Evolutionary conservation across 1,140 invertebrate species (phyloP).

Genomic region (Drosophila gunungcola): DNA sequence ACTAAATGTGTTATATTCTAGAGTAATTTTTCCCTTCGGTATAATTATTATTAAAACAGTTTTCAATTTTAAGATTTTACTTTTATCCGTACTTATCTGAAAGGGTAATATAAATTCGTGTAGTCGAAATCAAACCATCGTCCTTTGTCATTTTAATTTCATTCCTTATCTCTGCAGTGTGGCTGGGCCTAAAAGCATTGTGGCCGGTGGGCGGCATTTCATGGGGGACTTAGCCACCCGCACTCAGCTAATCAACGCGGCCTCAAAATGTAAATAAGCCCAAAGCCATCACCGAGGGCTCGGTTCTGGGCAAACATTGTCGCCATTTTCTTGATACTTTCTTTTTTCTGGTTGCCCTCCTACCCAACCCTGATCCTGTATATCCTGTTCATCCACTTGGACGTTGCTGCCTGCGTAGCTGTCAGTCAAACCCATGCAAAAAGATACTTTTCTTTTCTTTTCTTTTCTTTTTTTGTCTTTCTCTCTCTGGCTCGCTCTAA

Average conservation of each 20-base stretch:
- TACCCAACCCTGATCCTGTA: slow-evolving; percentile 37
- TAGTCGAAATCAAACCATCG: background rate
- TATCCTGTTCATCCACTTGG: slow-evolving; percentile 61
- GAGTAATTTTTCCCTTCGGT: too few species aligned
- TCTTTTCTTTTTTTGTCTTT: background rate
- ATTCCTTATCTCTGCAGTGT: slow-evolving; percentile 65
- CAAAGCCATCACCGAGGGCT: slow-evolving; percentile 42
- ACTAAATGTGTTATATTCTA: too few species aligned
- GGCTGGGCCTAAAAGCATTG: slow-evolving; percentile 10
- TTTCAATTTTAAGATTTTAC: too few species aligned
- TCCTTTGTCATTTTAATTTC: slow-evolving; percentile 48
- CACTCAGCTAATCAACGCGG: slow-evolving; percentile 82
- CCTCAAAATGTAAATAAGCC: slow-evolving; percentile 79
- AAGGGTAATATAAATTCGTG: slow-evolving; percentile 4
- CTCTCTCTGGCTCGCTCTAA: slow-evolving; percentile 31
- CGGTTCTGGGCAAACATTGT: slow-evolving; percentile 63
- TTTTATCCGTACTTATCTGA: background rate
- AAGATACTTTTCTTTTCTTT: slow-evolving; percentile 77
- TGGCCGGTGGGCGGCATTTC: slow-evolving; percentile 8
- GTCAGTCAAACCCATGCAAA: slow-evolving; percentile 72
- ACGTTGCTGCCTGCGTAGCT: slow-evolving; percentile 50
- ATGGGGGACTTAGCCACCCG: slow-evolving; percentile 33
- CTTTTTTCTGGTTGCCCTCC: slow-evolving; percentile 43
- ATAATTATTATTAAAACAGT: too few species aligned
- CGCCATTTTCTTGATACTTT: slow-evolving; percentile 73